Evolutionary conservation across 2,113 vertebrate species (phyloP).

Genomic region (Hippocampus barbouri): DNA sequence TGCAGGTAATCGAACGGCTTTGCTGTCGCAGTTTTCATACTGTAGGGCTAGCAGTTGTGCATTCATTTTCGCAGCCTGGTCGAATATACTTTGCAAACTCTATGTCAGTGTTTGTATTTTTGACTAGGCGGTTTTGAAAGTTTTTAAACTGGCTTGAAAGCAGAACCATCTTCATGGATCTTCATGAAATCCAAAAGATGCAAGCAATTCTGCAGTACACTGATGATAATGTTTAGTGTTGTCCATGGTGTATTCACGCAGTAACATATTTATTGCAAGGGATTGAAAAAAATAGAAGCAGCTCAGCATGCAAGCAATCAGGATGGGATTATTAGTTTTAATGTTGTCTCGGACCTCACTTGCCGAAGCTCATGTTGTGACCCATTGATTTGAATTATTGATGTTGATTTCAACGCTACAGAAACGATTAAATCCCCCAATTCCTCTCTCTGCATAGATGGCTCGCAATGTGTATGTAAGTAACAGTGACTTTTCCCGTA

Average conservation of each 20-base stretch:
- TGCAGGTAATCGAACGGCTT: conserved; percentile 80
- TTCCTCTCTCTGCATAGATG: conserved; percentile 52
- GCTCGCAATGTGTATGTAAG: conserved; percentile 68
- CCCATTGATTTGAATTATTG: not conserved
- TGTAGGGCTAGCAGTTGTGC: not conserved
- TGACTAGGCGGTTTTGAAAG: no score
- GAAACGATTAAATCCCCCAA: conserved; percentile 4
- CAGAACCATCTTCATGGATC: not conserved
- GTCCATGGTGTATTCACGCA: not conserved
- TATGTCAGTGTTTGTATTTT: no score
- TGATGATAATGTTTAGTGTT: not conserved
- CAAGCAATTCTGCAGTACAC: no score
- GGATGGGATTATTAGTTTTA: not conserved
- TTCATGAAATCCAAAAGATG: no score
- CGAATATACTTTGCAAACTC: not conserved
- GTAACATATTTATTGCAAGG: not conserved
- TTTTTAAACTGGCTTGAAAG: not conserved
- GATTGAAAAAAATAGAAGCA: not conserved
- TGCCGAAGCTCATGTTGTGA: not conserved
- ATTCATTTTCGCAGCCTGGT: not conserved
- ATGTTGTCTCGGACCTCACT: not conserved
- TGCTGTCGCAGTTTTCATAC: not conserved
- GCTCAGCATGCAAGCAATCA: not conserved
- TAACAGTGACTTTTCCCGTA: conserved; percentile 37
- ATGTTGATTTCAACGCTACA: not conserved